Conservation (phyloP, 2,888 invertebrate species). For the Hesperia comma region DNA sequence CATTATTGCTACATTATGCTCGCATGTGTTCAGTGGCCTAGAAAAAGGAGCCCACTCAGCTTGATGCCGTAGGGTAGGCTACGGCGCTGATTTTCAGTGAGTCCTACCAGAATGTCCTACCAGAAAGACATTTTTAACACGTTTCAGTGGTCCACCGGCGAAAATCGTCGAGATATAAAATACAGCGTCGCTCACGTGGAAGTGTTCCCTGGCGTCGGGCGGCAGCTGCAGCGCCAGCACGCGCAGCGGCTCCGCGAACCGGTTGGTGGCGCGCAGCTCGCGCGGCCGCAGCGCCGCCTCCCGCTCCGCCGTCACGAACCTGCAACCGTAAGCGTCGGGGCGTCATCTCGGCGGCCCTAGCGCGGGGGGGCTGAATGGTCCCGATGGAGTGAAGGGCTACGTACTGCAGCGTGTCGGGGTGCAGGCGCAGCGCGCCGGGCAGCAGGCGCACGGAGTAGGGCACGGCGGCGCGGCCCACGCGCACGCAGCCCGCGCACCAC, state of each 20-base stretch:
- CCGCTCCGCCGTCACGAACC: constrained; percentile 57
- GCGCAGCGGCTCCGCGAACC: constrained; percentile 57
- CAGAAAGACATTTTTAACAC: no score
- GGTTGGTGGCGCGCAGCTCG: constrained; percentile 60
- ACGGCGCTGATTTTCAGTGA: no score
- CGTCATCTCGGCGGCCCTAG: no score
- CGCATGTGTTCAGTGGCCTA: no score
- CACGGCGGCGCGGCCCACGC: constrained; percentile 61
- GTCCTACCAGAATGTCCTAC: no score
- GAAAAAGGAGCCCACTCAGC: no score
- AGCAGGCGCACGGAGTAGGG: constrained; percentile 68
- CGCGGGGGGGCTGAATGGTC: no score
- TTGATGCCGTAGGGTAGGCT: no score
- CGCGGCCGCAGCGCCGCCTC: constrained; percentile 48
- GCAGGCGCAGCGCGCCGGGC: constrained; percentile 58
- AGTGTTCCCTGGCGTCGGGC: constrained; percentile 49
- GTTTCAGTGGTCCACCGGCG: no score
- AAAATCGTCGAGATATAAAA: no score
- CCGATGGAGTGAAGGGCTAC: no score
- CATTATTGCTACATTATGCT: no score
- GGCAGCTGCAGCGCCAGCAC: constrained; percentile 52
- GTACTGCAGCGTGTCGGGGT: constrained; percentile 55
- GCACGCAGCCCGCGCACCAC: constrained; percentile 72
- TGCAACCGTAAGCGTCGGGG: constrained; percentile 46
- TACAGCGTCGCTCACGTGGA: constrained; percentile 53